phyloP scores from a whole-genome alignment of 2,888 invertebrate genomes.

The Megastigmus dorsalis region DNA sequence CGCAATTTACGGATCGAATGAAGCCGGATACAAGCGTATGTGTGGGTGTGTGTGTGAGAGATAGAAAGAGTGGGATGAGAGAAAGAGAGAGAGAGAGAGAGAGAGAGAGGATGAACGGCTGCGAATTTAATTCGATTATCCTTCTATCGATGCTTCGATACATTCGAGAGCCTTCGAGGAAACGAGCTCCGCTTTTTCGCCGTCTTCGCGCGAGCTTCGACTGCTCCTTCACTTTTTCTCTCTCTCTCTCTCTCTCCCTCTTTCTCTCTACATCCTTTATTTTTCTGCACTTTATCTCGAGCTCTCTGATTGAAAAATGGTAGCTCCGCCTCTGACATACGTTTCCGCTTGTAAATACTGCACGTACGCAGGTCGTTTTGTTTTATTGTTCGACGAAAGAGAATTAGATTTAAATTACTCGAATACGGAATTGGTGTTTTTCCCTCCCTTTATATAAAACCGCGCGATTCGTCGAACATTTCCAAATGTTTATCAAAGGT shows the following conservation, averaged over 20 bases:
- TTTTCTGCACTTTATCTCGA: not conserved
- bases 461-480: no score
- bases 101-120: not conserved
- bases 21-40: not conserved
- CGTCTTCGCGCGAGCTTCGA: no score
- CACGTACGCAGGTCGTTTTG: no score
- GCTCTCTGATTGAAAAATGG: not conserved
- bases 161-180: not conserved
- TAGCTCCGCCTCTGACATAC: no score
- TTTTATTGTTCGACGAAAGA: no score
- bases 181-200: slow-evolving; percentile 19
- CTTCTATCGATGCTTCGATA: slow-evolving; percentile 4
- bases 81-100: not conserved
- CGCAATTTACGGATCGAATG: slow-evolving; percentile 22
- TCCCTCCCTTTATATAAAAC: no score
- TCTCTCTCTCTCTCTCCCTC: not conserved
- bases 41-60: not conserved
- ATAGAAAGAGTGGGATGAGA: not conserved
- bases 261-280: not conserved
- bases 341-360: no score
- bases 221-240: no score
- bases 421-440: no score
- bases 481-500: no score
- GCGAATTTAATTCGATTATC: slow-evolving; percentile 43
- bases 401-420: no score